phyloP scores from a whole-genome alignment of 2,797 vertebrate species.

The Lutjanus argentimaculatus region DNA sequence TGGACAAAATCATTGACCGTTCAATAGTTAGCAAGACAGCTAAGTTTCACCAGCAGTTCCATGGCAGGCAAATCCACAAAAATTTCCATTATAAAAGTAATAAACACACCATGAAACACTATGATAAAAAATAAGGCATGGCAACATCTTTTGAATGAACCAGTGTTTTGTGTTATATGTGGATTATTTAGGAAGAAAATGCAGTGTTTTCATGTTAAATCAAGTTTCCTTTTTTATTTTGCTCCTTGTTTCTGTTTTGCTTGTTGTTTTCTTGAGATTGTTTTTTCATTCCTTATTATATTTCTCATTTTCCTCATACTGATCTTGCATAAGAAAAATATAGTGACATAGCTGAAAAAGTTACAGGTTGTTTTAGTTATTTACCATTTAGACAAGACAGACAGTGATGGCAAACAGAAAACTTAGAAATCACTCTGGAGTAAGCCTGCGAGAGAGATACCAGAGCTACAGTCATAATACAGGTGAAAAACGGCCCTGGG shows the following conservation, averaged over 20 bases:
- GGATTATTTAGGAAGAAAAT: background rate
- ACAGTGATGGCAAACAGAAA: background rate
- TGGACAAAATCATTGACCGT: too few species aligned
- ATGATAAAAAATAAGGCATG: background rate
- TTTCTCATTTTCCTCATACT: background rate
- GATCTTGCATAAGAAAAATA: too few species aligned
- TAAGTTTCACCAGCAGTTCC: too few species aligned
- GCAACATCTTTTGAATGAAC: background rate
- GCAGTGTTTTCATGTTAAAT: background rate
- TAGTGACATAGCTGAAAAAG: too few species aligned
- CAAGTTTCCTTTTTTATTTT: too few species aligned
- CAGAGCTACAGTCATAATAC: background rate
- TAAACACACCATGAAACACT: background rate
- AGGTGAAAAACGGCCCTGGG: background rate
- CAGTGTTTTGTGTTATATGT: background rate
- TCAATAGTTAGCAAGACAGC: too few species aligned
- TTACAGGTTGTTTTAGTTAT: too few species aligned
- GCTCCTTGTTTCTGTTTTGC: background rate
- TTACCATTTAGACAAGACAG: too few species aligned
- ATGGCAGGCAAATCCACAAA: too few species aligned
- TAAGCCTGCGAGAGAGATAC: background rate
- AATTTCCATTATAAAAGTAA: background rate
- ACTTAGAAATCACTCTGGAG: background rate
- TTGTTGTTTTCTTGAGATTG: background rate
- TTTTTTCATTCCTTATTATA: background rate